Conservation (phyloP, 64 coral and sea anemone genomes). For the Cladopsammia gracilis region DNA sequence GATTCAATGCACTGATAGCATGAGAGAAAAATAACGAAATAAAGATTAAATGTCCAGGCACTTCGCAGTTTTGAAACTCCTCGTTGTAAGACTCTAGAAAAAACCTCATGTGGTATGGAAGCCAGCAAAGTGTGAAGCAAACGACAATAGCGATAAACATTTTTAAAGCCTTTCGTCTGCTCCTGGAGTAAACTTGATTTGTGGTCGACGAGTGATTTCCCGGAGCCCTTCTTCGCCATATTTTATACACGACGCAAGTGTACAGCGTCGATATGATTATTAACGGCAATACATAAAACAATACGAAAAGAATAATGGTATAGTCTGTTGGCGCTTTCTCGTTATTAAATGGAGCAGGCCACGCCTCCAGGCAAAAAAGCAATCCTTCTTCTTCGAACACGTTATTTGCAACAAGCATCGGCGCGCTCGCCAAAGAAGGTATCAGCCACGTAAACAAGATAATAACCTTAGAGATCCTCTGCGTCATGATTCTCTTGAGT, state of each 20-base stretch:
- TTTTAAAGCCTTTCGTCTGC: conserved; percentile 37
- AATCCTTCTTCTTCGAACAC: conserved; percentile 3
- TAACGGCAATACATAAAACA: conserved; percentile 63
- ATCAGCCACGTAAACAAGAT: conserved; percentile 61
- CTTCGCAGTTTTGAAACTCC: not conserved
- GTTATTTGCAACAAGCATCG: conserved; percentile 43
- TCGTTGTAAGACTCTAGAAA: conserved; percentile 38
- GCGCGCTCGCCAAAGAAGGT: conserved; percentile 39
- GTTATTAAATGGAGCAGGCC: conserved; percentile 49
- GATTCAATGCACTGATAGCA: conserved; percentile 60
- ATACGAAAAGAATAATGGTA: conserved; percentile 65
- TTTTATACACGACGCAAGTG: conserved; percentile 29
- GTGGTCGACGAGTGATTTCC: conserved; percentile 28
- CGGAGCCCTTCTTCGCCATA: conserved; percentile 67
- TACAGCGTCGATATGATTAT: conserved; percentile 62
- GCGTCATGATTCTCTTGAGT: conserved; percentile 35
- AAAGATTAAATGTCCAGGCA: not conserved
- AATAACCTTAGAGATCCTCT: conserved; percentile 49
- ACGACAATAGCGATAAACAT: conserved; percentile 57
- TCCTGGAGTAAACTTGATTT: conserved; percentile 18
- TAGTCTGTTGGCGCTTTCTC: conserved; percentile 37
- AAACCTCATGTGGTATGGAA: conserved; percentile 47
- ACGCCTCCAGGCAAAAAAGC: conserved; percentile 50
- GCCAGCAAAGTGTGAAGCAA: conserved; percentile 64
- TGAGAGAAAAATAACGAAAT: conserved; percentile 34